phyloP scores from a whole-genome alignment of 2,113 vertebrate species.

The Poeciliopsis retropinna region DNA sequence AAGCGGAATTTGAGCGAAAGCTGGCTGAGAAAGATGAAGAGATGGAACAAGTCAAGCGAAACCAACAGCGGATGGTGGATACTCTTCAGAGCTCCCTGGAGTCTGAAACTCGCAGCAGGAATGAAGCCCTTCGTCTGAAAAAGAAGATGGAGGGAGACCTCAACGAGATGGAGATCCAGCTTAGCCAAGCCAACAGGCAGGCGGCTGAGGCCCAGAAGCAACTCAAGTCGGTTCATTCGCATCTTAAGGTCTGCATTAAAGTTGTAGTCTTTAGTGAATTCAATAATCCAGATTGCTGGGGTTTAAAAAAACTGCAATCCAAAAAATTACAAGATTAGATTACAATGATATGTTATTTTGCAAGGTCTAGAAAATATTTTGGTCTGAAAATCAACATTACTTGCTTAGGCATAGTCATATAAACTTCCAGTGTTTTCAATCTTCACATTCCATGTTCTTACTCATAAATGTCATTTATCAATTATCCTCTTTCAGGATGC shows the following conservation, averaged over 20 bases:
- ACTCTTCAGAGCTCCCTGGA: constrained; percentile 89
- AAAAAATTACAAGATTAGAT: background rate
- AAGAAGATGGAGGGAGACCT: constrained; percentile 70
- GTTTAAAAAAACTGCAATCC: background rate
- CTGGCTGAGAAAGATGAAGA: constrained; percentile 90
- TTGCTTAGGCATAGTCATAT: too few species aligned
- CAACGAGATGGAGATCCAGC: constrained; percentile 83
- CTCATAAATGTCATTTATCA: too few species aligned
- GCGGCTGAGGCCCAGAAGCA: constrained; percentile 83
- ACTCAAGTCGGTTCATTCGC: constrained; percentile 75
- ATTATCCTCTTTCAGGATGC: constrained; percentile 66
- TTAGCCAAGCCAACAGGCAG: constrained; percentile 81
- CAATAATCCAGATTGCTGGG: background rate
- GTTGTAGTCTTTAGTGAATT: background rate
- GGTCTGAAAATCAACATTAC: background rate
- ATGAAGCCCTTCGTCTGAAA: constrained; percentile 81
- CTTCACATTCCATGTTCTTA: too few species aligned
- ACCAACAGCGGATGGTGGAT: constrained; percentile 85
- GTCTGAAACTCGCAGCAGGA: constrained; percentile 87
- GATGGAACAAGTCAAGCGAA: constrained; percentile 90
- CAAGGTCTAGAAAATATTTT: background rate
- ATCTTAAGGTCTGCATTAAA: constrained; percentile 39
- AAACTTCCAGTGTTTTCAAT: too few species aligned
- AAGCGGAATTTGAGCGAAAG: constrained; percentile 88
- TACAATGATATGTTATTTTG: background rate